phyloP scores from a whole-genome alignment of 2,888 invertebrate species.

The Phengaris alcon region DNA sequence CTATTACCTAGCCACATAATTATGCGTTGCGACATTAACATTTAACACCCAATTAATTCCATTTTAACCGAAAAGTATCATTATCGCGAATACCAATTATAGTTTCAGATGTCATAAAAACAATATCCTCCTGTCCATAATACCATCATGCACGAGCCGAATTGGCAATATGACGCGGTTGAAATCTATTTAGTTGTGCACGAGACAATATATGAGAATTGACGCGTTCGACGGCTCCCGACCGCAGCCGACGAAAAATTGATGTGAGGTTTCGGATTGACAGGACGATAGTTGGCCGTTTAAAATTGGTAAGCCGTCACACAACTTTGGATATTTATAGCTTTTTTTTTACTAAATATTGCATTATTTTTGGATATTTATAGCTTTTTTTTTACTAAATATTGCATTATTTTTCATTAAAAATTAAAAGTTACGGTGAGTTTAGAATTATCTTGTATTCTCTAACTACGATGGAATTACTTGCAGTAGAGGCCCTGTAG shows the following conservation, averaged over 20 bases:
- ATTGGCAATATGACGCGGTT: slow-evolving; percentile 41
- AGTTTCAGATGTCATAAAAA: slow-evolving; percentile 1
- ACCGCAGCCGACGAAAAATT: slow-evolving; percentile 41
- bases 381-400: too few species aligned
- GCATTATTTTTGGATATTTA: too few species aligned
- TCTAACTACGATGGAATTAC: too few species aligned
- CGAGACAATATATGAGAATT: slow-evolving; percentile 36
- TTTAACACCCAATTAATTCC: not conserved
- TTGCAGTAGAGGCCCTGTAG: too few species aligned
- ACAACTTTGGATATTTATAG: too few species aligned
- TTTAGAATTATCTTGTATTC: too few species aligned
- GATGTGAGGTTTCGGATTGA: slow-evolving; percentile 28
- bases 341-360: too few species aligned
- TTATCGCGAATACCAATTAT: not conserved
- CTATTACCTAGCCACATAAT: too few species aligned
- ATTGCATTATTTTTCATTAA: too few species aligned
- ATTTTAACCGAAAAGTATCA: not conserved
- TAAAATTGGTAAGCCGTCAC: slow-evolving; percentile 16
- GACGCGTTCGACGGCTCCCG: slow-evolving; percentile 54
- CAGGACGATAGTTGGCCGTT: slow-evolving; percentile 30
- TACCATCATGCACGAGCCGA: slow-evolving; percentile 1
- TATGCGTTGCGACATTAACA: not conserved
- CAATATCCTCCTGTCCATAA: not conserved
- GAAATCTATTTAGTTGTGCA: slow-evolving; percentile 43
- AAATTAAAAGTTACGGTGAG: too few species aligned